Percentiles rank a stretch among this genome's conserved stretches.
Evolutionary conservation across 2,113 vertebrate species (phyloP).

Genomic region (Chloropsis hardwickii): DNA sequence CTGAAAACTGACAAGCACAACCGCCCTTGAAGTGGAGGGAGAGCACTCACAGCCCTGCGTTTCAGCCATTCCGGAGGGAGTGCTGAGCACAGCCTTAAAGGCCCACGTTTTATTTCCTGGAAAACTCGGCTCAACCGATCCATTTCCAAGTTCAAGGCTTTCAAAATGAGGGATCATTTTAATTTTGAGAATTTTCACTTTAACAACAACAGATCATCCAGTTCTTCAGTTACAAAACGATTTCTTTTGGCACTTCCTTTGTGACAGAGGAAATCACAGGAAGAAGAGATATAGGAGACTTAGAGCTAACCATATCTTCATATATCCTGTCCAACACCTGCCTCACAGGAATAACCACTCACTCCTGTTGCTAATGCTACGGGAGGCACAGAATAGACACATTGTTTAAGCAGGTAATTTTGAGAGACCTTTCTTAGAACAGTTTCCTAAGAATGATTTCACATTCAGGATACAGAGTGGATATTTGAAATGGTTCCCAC

Average conservation of each 20-base stretch:
- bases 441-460: neutral
- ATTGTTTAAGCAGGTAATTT: neutral
- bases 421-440: rapidly evolving
- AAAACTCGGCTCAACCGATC: neutral
- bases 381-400: rapidly evolving
- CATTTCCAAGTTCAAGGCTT: neutral
- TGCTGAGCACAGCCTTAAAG: neutral
- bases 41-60: neutral
- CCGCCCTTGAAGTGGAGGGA: neutral
- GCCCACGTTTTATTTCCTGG: neutral
- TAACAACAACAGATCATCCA: neutral
- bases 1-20: neutral
- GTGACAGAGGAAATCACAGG: too few relatives aligned
- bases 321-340: neutral
- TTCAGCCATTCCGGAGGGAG: neutral
- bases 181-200: neutral
- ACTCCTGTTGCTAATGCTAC: neutral
- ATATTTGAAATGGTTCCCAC: neutral
- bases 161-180: neutral
- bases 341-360: neutral
- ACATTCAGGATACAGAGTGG: neutral
- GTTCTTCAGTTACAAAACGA: neutral
- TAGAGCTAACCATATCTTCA: neutral
- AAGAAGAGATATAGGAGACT: neutral
- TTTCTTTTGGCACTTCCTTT: neutral